Base-by-base conservation (phyloP, 2,797 vertebrate species). In the Moxostoma hubbsi region DNA sequence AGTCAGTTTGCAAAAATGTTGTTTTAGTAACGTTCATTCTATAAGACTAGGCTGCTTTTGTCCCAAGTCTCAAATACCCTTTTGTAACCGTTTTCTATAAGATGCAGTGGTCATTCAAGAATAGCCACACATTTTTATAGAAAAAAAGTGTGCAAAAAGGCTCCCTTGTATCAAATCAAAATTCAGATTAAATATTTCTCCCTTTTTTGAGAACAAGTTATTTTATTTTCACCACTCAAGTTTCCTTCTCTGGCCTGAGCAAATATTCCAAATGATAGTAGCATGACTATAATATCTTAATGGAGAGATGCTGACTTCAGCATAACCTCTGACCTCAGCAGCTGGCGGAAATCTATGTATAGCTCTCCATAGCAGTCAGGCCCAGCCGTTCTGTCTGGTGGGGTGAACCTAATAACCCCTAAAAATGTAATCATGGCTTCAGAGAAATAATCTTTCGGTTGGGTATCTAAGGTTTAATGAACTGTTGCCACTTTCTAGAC, bases 261-360 rank as follows among this genome's bases (percentile, higher is more conserved):
- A 70, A 46, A 47, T 78, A 61, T 63, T 43, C 16, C 49, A 43
- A 79, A 47, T 64, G 49, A 36, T 43, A 78, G 67, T 50, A 50
- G 12, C 50, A 15, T 12, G 15, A 79, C 9, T 12, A 36, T 18
- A 36, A 66, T 15, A 55, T 50, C 36, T 51, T 65, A 67, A 57
- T 50, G 46, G 9, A 75, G 57, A 70, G 47, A 72, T 10, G 24
- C 75, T 73, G 74, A 65, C 68, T 43, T 43, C 53, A 55, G 50
- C 15, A 51, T 15, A 59, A 61, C 80, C 70, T 79, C 13, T 70
- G 76, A 83, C 75, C 67, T 73, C 69, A 65, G 68, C 80, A 82
- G 63, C 71, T 76, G 76, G 57, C 73, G 51, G 69, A 58, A 78
- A 75, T 62, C 70, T 57, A 82, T 74, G 64, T 74, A 61, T 57